Evolutionary conservation across 2,113 vertebrate genomes (phyloP).

Genomic region (Pteropus alecto): DNA sequence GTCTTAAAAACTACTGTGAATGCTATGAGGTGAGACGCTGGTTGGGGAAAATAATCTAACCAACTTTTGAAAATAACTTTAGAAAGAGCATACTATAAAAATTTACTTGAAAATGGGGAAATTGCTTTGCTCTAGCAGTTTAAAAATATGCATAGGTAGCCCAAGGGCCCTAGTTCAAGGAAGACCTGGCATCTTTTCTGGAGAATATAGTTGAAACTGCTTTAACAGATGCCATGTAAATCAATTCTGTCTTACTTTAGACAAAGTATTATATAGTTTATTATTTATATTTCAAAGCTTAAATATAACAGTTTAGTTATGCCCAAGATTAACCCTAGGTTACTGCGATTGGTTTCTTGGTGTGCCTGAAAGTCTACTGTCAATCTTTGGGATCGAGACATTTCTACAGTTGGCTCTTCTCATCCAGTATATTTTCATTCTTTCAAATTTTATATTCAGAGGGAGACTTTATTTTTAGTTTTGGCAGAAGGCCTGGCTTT

Average conservation of each 20-base stretch:
- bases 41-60: background rate
- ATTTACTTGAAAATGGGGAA: background rate
- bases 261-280: background rate
- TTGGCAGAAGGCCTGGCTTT: background rate
- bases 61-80: background rate
- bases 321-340: background rate
- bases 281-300: constrained; percentile 5
- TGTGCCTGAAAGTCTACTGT: background rate
- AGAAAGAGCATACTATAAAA: background rate
- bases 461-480: background rate
- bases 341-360: background rate
- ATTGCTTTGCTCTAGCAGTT: background rate
- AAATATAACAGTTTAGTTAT: background rate
- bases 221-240: background rate
- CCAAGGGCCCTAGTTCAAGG: background rate
- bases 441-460: background rate
- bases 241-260: background rate
- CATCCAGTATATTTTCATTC: background rate
- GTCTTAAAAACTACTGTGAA: constrained; percentile 99
- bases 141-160: background rate
- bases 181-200: background rate
- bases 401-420: background rate
- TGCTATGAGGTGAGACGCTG: constrained; percentile 92
- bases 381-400: background rate
- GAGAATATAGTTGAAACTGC: background rate